A percentile compares a stretch with the other conserved stretches of the same genome.
Evolutionary conservation across 2,888 invertebrate species (phyloP).

Genomic region (Salpingus planirostris): DNA sequence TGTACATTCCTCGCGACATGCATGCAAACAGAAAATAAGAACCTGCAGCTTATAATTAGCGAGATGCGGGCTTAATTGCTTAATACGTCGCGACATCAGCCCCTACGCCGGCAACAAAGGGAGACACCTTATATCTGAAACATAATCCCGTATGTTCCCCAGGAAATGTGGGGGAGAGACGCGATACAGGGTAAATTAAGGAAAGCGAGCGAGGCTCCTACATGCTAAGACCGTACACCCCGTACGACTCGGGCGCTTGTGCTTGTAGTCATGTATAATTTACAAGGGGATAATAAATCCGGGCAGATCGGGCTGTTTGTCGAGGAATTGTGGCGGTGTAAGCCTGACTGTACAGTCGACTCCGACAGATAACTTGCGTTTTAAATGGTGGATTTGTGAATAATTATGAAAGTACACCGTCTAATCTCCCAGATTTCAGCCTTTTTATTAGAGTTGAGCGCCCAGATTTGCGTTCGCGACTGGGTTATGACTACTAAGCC

Average conservation of each 20-base stretch:
- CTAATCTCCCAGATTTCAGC: constrained; percentile 15
- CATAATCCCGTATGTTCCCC: constrained; percentile 17
- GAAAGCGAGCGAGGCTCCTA: constrained; percentile 6
- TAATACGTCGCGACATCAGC: constrained; percentile 22
- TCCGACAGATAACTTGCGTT: constrained; percentile 15
- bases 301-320: constrained; percentile 12
- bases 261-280: constrained; percentile 9
- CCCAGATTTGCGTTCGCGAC: neutral
- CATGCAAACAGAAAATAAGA: constrained; percentile 13
- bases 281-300: constrained; percentile 14
- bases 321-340: constrained; percentile 14
- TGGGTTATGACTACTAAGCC: too few relatives aligned
- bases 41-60: constrained; percentile 23
- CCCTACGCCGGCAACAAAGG: constrained; percentile 16
- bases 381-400: constrained; percentile 15
- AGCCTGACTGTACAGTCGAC: constrained; percentile 7
- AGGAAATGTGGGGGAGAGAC: constrained; percentile 9
- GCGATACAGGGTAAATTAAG: constrained; percentile 12
- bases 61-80: constrained; percentile 24
- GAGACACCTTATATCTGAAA: constrained; percentile 21
- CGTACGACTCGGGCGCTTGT: neutral
- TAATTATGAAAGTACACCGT: constrained; percentile 16
- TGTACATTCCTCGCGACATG: too few relatives aligned
- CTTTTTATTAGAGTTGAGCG: constrained; percentile 8
- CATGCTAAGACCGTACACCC: constrained; percentile 1